Evolutionary conservation across 2,888 invertebrate species (phyloP), one percentile per base, ranked within the genome.

Genomic region (Stegana nigrithorax): DNA sequence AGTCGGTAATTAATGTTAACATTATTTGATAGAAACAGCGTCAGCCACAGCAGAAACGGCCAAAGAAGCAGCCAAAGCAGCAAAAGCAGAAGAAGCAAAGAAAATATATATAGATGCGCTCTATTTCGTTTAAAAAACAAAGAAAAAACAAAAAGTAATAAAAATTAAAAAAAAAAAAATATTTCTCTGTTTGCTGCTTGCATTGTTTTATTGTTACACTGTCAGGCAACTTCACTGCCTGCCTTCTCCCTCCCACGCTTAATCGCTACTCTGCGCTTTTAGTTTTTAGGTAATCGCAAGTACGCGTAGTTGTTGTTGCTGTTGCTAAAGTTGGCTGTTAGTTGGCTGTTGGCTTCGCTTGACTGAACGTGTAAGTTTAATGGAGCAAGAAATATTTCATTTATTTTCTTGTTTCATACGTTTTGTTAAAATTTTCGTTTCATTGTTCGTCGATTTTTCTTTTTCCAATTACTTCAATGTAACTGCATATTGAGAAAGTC

Each of bases 331-430:
- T n/a, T n/a, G n/a, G n/a, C n/a, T n/a, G n/a, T n/a, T 19, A 19
- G 44, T 44, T 44, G 44, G 6, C 17, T 42, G 42, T 6, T 44
- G 19, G 32, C 10, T 44, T 19, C 19, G 17, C 19, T 0, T 44
- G n/a, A 10, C 19, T 44, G 44, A 17, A n/a, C n/a, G n/a, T n/a
- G n/a, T n/a, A 17, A 4, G 27, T 51, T 51, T 8, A 51, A 51
- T 51, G 51, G 51, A 51, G 51, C 51, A 27, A 51, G 10, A 27
- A 51, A 51, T 51, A 51, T 27, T 51, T 44, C 10, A 29, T 10
- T 14, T 47, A 21, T 25, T 25, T 23, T 47, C 29, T 26, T 25
- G 50, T 10, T 51, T 51, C 5, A 8, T 27, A 7, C 26, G 7
- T 51, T 51, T 51, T 29, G 14, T 44, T 44, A 17, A 8, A n/a